Conservation (phyloP, 2,113 vertebrate species). For the Proteles cristata region DNA sequence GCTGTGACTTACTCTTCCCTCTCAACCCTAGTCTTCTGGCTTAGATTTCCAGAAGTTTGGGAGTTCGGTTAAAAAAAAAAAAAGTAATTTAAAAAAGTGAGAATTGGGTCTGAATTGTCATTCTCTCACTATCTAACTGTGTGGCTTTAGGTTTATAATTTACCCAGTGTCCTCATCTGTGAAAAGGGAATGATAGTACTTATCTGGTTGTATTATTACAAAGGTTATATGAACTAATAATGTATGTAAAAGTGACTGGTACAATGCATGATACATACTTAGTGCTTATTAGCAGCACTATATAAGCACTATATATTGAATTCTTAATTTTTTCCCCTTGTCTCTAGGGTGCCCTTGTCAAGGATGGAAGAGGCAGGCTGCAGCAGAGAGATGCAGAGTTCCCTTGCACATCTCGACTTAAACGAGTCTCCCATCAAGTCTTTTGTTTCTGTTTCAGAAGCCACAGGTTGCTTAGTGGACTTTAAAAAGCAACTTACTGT, state of each 20-base stretch:
- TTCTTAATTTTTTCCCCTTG: background rate
- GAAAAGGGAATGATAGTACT: conserved; percentile 14
- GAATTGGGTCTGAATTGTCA: conserved; percentile 36
- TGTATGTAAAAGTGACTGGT: conserved; percentile 6
- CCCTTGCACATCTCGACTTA: conserved; percentile 50
- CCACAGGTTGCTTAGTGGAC: conserved; percentile 87
- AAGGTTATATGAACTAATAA: background rate
- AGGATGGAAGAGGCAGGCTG: conserved; percentile 50
- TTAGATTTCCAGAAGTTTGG: background rate
- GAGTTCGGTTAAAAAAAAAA: background rate
- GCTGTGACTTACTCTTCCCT: background rate
- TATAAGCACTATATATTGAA: conserved; percentile 44
- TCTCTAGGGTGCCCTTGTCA: conserved; percentile 59
- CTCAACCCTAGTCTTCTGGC: background rate
- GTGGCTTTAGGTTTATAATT: background rate
- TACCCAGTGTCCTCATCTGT: background rate
- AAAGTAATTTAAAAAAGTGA: background rate
- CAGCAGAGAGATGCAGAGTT: conserved; percentile 55
- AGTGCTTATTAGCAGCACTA: background rate
- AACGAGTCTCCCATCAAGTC: conserved; percentile 88
- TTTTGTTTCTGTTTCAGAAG: conserved; percentile 89
- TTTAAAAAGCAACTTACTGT: conserved; percentile 81
- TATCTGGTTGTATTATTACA: background rate
- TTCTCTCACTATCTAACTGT: background rate
- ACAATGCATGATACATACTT: background rate